Base-by-base conservation (phyloP, 2,113 vertebrate species). In the Syngnathus floridae region DNA sequence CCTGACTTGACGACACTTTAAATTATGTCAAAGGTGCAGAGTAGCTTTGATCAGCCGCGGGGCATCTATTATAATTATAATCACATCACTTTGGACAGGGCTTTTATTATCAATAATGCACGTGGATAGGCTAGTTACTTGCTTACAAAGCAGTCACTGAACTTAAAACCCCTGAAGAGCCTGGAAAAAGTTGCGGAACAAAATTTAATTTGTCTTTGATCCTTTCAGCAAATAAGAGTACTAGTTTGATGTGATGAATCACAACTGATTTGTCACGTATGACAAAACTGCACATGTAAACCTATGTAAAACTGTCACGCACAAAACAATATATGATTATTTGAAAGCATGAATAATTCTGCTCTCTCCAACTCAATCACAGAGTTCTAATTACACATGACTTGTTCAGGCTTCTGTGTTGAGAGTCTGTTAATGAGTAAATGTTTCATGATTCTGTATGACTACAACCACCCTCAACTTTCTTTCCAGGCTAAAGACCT, bases 401-500 rank as follows among this genome's bases (percentile, higher is more conserved):
- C 37, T 60, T 60, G 2, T 60, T 60, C 40, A 26, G 45, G 43
- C 67, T 45, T 69, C 22, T 69, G 49, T 45, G 43, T 35, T 62
- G 7, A 49, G 14, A 58, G 57, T 65, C 22, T 74, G 74, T 68
- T 61, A 17, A 54, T 70, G 66, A 64, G 31, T 64, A 57, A 41
- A 68, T 57, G 70, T 13, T 51, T 49, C 10, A 21, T 60, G 61
- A 59, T 65, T 73, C 70, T 81, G 52, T 21, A 51, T 62, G 61
- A 59, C 68, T 73, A 68, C 80, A 48, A 82, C 74, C 79, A 79
- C 71, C 67, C 71, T 76, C 61, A 68, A 64, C 73, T 69, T 41
- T 80, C 72, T 86, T 84, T 76, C 80, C 48, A 75, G 79, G 78
- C 82, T 78, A 76, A 67, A 76, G 79, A 86, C 82, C 79, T 70